Percentiles rank a stretch among this genome's conserved stretches.
These are phyloP conservation scores for Eurypyga helias DNA, from an alignment of 2,113 vertebrate genomes.

Conservation along the genomic window DNA sequence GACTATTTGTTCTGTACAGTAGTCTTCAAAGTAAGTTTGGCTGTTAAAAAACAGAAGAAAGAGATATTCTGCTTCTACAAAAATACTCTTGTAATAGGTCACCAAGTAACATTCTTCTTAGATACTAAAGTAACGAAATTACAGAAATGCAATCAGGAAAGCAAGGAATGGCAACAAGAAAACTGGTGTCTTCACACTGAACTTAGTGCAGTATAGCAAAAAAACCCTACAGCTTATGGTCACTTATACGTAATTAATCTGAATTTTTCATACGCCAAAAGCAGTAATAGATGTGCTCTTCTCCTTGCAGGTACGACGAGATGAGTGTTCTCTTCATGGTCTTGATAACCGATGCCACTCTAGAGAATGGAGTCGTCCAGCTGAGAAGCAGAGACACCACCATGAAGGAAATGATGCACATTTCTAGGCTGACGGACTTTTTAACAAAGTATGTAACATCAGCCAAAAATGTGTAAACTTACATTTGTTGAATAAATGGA, in stretches of 20 bases:
- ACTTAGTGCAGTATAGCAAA: neutral
- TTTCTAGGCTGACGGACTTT: constrained; percentile 89
- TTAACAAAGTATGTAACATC: constrained; percentile 86
- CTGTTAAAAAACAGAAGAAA: neutral
- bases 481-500: constrained; percentile 59
- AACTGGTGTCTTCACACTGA: neutral
- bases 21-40: neutral
- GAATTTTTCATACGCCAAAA: neutral
- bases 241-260: neutral
- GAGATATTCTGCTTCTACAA: neutral
- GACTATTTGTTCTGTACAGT: neutral
- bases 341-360: constrained; percentile 84
- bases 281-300: neutral
- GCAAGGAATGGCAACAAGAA: neutral
- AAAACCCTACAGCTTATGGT: neutral
- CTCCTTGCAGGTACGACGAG: constrained; percentile 89
- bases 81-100: neutral
- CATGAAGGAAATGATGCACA: constrained; percentile 92
- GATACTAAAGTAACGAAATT: neutral
- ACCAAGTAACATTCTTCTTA: neutral
- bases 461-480: constrained; percentile 73
- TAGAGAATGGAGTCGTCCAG: constrained; percentile 90
- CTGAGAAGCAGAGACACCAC: constrained; percentile 92
- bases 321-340: constrained; percentile 93
- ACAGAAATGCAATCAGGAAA: neutral